Evolutionary conservation across 2,113 vertebrate genomes (phyloP).

Genomic region (Noturus placidus): DNA sequence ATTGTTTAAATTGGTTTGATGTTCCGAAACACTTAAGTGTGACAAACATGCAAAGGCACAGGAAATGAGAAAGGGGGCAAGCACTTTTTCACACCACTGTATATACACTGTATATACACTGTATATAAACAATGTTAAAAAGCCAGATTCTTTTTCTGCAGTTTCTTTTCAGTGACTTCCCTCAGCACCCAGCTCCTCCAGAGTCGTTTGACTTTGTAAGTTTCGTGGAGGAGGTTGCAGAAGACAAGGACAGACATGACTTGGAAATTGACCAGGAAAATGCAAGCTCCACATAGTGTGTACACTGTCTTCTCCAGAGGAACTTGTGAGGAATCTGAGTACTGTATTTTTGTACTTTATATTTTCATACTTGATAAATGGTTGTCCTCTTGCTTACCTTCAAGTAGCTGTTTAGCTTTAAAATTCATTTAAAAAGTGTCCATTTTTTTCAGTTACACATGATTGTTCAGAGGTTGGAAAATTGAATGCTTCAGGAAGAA

Average conservation of each 20-base stretch:
- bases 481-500: background rate
- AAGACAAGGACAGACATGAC: background rate
- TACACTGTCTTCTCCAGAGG: background rate
- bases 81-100: too few relatives aligned
- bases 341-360: background rate
- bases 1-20: too few relatives aligned
- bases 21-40: too few relatives aligned
- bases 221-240: background rate
- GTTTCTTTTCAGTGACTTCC: constrained; percentile 16
- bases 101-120: background rate
- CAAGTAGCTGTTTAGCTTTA: background rate
- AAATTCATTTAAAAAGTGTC: background rate
- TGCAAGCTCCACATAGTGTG: background rate
- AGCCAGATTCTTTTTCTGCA: background rate
- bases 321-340: background rate
- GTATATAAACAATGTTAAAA: background rate
- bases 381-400: background rate
- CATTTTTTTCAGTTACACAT: background rate
- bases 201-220: background rate
- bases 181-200: background rate
- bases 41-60: too few relatives aligned
- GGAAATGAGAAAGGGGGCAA: too few relatives aligned
- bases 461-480: background rate
- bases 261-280: too few relatives aligned
- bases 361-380: background rate